Evolutionary conservation across 2,888 invertebrate species (phyloP).

Genomic region (Chirona hameri): DNA sequence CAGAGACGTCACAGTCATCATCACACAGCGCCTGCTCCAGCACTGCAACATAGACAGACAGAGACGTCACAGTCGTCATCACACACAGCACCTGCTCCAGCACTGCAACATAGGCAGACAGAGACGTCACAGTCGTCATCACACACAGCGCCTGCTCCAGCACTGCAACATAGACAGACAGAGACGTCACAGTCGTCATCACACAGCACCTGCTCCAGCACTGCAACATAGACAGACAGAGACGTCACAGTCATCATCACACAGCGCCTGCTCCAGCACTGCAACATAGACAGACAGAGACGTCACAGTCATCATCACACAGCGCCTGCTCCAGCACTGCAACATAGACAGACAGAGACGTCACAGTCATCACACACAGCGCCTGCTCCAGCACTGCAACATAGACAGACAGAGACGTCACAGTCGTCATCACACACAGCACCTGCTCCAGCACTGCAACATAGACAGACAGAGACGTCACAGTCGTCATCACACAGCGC

Average conservation of each 20-base stretch:
- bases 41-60: not conserved
- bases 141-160: not conserved
- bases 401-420: slow-evolving; percentile 6
- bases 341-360: slow-evolving; percentile 13
- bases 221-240: no score
- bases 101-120: not conserved
- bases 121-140: not conserved
- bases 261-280: no score
- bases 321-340: no score
- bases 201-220: slow-evolving; percentile 12
- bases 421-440: not conserved
- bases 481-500: not conserved
- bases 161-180: not conserved
- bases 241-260: no score
- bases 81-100: no score
- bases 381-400: not conserved
- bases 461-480: not conserved
- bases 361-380: no score
- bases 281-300: no score
- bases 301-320: no score
- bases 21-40: no score
- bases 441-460: slow-evolving; percentile 7
- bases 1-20: no score
- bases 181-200: not conserved
- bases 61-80: slow-evolving; percentile 7